Evolutionary conservation across 2,113 vertebrate species (phyloP).

Genomic region (Spizaetus ornatus): DNA sequence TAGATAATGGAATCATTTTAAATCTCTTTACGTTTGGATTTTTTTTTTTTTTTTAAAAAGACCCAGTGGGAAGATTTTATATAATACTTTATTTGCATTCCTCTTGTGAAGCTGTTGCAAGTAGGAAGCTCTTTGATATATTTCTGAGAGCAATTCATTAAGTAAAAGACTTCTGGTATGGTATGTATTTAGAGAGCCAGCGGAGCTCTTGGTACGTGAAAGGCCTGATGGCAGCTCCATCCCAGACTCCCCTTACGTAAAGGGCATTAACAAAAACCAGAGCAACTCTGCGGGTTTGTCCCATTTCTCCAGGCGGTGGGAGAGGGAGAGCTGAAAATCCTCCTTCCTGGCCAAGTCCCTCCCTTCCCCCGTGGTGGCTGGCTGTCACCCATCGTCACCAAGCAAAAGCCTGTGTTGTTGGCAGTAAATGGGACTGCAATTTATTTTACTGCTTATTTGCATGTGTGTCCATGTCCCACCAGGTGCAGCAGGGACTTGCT

Average conservation of each 20-base stretch:
- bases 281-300: neutral
- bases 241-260: neutral
- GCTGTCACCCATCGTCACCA: neutral
- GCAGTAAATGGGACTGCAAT: neutral
- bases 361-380: neutral
- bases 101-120: neutral
- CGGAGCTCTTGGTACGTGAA: neutral
- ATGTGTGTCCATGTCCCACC: neutral
- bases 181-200: neutral
- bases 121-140: constrained; percentile 25
- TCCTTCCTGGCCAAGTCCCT: neutral
- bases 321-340: neutral
- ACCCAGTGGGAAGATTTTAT: constrained; percentile 40
- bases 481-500: neutral
- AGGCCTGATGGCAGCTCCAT: neutral
- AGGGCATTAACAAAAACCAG: neutral
- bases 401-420: neutral
- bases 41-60: neutral
- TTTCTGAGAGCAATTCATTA: constrained; percentile 23
- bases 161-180: neutral
- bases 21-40: neutral
- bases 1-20: neutral
- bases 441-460: neutral
- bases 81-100: constrained; percentile 43
- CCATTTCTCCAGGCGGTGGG: neutral